Percentiles rank a stretch among this genome's conserved stretches.
These are phyloP conservation scores for Drosophila guanche DNA, from an alignment of 1,140 invertebrate genomes.

Conservation along the genomic window DNA sequence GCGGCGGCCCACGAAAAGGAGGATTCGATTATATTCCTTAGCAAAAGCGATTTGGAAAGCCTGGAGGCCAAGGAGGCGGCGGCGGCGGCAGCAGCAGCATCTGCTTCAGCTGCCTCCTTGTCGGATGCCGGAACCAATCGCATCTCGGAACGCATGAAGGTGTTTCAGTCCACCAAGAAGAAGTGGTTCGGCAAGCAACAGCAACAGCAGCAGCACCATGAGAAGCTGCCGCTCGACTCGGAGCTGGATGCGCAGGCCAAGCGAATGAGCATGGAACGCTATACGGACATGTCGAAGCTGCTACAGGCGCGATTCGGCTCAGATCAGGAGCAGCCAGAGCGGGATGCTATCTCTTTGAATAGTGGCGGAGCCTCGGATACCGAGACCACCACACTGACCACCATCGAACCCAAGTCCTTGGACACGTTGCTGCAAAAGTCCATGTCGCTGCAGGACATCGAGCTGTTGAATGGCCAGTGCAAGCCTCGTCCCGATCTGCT, in stretches of 20 bases:
- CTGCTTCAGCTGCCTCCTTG: constrained; percentile 3
- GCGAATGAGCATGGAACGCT: constrained; percentile 85
- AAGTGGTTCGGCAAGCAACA: constrained; percentile 86
- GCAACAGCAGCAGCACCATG: constrained; percentile 71
- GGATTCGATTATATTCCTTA: constrained; percentile 87
- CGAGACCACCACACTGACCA: constrained; percentile 71
- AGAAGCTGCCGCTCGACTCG: constrained; percentile 73
- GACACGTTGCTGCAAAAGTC: constrained; percentile 73
- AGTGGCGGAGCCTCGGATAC: constrained; percentile 67
- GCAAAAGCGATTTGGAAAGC: constrained; percentile 86
- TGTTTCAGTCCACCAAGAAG: constrained; percentile 85
- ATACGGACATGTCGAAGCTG: constrained; percentile 86
- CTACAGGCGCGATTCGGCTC: constrained; percentile 85
- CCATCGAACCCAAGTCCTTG: constrained; percentile 68
- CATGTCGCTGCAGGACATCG: constrained; percentile 79
- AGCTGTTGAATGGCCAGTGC: constrained; percentile 66
- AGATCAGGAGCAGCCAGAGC: constrained; percentile 28
- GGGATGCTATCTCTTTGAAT: constrained; percentile 53
- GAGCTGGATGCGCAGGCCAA: constrained; percentile 80
- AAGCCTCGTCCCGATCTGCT: constrained; percentile 71
- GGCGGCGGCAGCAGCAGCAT: constrained; percentile 57
- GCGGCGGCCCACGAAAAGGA: constrained; percentile 85
- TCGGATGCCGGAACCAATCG: constrained; percentile 48
- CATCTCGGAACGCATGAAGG: constrained; percentile 85
- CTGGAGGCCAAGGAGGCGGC: constrained; percentile 83